A percentile compares a stretch with the other conserved stretches of the same genome.
phyloP scores from a whole-genome alignment of 2,888 invertebrate species.

The Noctua janthina region DNA sequence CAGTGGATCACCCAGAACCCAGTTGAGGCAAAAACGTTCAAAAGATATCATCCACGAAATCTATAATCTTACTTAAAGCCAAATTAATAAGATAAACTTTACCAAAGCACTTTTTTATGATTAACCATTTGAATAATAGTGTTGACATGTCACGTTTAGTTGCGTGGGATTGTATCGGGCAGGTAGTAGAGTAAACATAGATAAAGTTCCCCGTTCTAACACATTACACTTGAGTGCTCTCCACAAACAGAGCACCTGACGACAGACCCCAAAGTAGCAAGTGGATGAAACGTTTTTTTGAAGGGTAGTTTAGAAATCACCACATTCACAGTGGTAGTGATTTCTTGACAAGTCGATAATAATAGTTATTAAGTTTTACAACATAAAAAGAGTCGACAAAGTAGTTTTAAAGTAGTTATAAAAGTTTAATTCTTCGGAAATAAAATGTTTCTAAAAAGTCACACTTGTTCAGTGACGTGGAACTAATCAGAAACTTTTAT shows the following conservation, averaged over 20 bases:
- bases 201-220: slow-evolving; percentile 69
- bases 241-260: slow-evolving; percentile 70
- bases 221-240: slow-evolving; percentile 72
- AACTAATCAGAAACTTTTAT: slow-evolving; percentile 32
- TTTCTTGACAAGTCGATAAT: neutral
- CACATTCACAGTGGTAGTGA: neutral
- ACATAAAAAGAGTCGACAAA: neutral
- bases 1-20: slow-evolving; percentile 16
- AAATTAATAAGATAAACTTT: neutral
- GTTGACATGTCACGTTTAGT: slow-evolving; percentile 37
- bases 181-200: slow-evolving; percentile 75
- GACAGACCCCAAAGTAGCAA: slow-evolving; percentile 56
- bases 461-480: slow-evolving; percentile 55
- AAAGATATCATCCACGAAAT: neutral
- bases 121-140: slow-evolving; percentile 20
- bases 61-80: slow-evolving; percentile 2
- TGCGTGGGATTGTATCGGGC: slow-evolving; percentile 58
- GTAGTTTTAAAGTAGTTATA: slow-evolving; percentile 19
- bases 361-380: neutral
- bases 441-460: slow-evolving; percentile 28
- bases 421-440: neutral
- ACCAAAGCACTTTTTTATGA: slow-evolving; percentile 12
- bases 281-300: slow-evolving; percentile 39
- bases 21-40: slow-evolving; percentile 17
- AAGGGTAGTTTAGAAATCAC: neutral